These are phyloP conservation scores for Timema cristinae DNA, from an alignment of 2,888 invertebrate genomes.

Conservation along the genomic window DNA sequence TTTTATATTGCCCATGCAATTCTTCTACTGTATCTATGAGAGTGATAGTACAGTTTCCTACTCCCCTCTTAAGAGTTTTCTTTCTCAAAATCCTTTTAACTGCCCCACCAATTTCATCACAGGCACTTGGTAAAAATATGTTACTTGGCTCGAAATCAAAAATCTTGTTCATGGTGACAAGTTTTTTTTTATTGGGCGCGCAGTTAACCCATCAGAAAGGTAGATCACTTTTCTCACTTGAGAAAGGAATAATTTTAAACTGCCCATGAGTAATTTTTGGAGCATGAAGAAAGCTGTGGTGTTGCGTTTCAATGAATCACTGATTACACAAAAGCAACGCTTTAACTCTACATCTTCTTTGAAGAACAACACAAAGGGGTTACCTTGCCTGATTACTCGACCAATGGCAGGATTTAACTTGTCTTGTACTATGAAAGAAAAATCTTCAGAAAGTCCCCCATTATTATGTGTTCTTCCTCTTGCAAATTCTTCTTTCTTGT, in stretches of 20 bases:
- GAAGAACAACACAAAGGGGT: constrained; percentile 12
- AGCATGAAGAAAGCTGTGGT: constrained; percentile 1
- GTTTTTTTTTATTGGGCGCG: neutral
- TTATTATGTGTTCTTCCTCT: constrained; percentile 2
- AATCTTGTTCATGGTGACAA: constrained; percentile 14
- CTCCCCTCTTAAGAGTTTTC: neutral
- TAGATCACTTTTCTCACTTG: constrained; percentile 1
- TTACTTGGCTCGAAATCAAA: neutral
- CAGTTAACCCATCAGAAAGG: constrained; percentile 1
- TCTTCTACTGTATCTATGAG: constrained; percentile 1
- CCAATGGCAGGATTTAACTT: constrained; percentile 1
- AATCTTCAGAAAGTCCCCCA: neutral
- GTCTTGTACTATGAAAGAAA: neutral
- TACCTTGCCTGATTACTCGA: neutral
- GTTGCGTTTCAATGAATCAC: neutral
- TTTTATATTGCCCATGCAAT: constrained; percentile 13
- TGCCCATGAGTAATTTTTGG: constrained; percentile 8
- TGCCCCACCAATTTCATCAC: constrained; percentile 6
- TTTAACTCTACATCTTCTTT: constrained; percentile 13
- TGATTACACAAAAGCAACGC: constrained; percentile 8
- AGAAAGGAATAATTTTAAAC: neutral
- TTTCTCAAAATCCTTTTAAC: constrained; percentile 12
- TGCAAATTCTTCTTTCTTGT: neutral
- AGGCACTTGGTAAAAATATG: constrained; percentile 2
- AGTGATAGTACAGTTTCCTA: neutral